phyloP scores from a whole-genome alignment of 2,888 invertebrate species.

The Esperia sulphurella region DNA sequence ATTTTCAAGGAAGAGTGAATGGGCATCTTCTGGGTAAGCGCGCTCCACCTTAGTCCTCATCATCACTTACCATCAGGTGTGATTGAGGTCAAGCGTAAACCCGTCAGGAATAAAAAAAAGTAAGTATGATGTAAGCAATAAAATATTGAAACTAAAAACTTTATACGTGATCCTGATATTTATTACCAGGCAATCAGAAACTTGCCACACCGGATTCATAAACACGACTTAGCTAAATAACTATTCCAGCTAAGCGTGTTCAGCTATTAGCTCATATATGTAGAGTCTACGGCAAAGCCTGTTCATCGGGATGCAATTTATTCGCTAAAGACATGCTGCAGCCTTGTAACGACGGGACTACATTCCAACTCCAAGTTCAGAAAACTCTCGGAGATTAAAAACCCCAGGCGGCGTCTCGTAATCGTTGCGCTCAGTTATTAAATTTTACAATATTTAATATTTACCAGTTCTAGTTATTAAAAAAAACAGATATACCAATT shows the following conservation, averaged over 20 bases:
- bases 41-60: too few relatives aligned
- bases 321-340: slow-evolving; percentile 63
- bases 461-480: background rate
- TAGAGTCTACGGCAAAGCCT: slow-evolving; percentile 48
- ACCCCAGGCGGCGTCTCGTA: slow-evolving; percentile 18
- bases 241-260: slow-evolving; percentile 54
- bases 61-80: too few relatives aligned
- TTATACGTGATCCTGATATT: background rate
- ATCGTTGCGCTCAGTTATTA: background rate
- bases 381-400: slow-evolving; percentile 59
- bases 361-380: slow-evolving; percentile 64
- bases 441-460: background rate
- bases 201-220: slow-evolving; percentile 36
- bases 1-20: too few relatives aligned
- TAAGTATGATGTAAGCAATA: too few relatives aligned
- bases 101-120: too few relatives aligned
- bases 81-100: too few relatives aligned
- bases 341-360: slow-evolving; percentile 55
- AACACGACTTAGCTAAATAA: slow-evolving; percentile 56
- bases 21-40: too few relatives aligned
- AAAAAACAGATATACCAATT: too few relatives aligned
- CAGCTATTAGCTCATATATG: slow-evolving; percentile 51
- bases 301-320: slow-evolving; percentile 67
- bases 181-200: slow-evolving; percentile 18
- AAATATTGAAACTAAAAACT: too few relatives aligned